Conservation (phyloP, 2,113 vertebrate species). For the Ictidomys tridecemlineatus region DNA sequence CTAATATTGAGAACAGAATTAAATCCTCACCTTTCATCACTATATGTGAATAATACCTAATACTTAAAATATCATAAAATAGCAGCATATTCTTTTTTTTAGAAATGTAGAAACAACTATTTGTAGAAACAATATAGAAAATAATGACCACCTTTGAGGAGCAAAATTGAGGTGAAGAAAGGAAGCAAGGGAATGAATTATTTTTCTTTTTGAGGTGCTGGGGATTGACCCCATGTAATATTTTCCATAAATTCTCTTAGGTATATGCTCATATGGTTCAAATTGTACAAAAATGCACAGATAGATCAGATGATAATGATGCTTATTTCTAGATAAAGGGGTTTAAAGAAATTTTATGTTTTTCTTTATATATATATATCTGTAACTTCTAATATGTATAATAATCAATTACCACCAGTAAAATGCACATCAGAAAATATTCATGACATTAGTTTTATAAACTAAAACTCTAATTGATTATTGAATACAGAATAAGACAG, state of each 20-base stretch:
- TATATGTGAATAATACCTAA: background rate
- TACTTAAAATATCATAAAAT: background rate
- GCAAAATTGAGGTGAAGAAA: background rate
- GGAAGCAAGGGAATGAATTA: background rate
- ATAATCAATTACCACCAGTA: conserved; percentile 12
- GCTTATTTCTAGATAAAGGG: background rate
- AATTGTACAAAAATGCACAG: background rate
- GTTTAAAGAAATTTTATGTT: background rate
- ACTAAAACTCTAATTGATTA: background rate
- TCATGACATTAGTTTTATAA: conserved; percentile 13
- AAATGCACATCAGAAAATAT: conserved; percentile 36
- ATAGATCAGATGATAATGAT: background rate
- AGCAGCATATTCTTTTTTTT: background rate
- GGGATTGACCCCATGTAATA: background rate
- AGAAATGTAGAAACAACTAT: background rate
- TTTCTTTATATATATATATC: background rate
- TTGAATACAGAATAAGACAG: background rate
- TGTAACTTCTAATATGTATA: background rate
- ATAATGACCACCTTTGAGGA: background rate
- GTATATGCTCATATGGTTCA: background rate
- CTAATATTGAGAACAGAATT: background rate
- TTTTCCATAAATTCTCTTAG: background rate
- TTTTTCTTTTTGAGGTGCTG: background rate
- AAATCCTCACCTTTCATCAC: background rate
- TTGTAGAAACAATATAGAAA: background rate